phyloP scores from a whole-genome alignment of 2,113 vertebrate genomes.

The Cervus canadensis region DNA sequence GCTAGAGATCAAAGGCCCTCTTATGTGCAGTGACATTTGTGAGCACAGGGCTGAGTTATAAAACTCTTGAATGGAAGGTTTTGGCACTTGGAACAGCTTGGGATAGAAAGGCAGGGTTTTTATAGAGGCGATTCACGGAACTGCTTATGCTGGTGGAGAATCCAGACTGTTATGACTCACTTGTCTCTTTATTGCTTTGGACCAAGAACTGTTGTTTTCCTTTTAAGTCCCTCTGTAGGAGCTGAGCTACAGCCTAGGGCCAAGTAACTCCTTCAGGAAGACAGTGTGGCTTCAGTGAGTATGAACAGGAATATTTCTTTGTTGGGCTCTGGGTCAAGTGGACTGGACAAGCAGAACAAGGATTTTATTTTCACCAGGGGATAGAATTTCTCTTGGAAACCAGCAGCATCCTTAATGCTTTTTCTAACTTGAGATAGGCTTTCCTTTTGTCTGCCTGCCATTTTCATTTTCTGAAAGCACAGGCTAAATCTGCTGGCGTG shows the following conservation, averaged over 20 bases:
- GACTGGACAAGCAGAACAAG: not conserved
- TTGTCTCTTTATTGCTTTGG: constrained; percentile 63
- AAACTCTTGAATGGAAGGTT: constrained; percentile 72
- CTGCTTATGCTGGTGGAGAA: constrained; percentile 48
- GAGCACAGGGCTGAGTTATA: constrained; percentile 67
- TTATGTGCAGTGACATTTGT: constrained; percentile 68
- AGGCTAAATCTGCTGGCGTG: not conserved
- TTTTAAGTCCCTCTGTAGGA: constrained; percentile 59
- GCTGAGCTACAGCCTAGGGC: constrained; percentile 45
- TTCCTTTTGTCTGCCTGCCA: not conserved
- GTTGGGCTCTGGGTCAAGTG: not conserved
- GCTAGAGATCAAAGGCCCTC: constrained; percentile 65
- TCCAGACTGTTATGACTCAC: constrained; percentile 69
- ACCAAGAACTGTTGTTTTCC: constrained; percentile 67
- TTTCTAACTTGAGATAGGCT: not conserved
- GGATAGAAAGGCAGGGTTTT: constrained; percentile 62
- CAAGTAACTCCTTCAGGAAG: constrained; percentile 30
- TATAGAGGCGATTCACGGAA: constrained; percentile 60
- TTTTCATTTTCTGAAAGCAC: constrained; percentile 4
- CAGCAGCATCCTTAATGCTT: not conserved
- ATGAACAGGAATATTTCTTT: not conserved
- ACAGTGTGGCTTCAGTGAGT: constrained; percentile 15
- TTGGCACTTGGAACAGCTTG: constrained; percentile 60
- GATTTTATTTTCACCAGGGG: constrained; percentile 24
- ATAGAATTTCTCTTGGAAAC: constrained; percentile 39